A percentile compares a stretch with the other conserved stretches of the same genome.
These are phyloP conservation scores for Nannobrachium achirus DNA, from an alignment of 2,113 vertebrate species.

Conservation along the genomic window DNA sequence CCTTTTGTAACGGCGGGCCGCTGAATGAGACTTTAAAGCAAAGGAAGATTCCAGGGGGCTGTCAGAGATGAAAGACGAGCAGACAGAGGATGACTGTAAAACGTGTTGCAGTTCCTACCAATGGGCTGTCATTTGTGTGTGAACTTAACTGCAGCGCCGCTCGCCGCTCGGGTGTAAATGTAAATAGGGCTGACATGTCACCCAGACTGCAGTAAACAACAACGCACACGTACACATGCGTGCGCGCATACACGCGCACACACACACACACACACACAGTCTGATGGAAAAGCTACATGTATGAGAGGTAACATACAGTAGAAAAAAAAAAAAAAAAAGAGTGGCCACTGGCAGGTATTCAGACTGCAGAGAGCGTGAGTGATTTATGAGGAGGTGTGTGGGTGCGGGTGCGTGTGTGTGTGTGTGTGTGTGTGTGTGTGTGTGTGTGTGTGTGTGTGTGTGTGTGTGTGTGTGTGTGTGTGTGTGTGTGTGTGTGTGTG, in stretches of 20 bases:
- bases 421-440: slow-evolving; percentile 26
- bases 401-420: background rate
- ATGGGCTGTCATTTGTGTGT: slow-evolving; percentile 26
- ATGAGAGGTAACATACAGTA: slow-evolving; percentile 18
- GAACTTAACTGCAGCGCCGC: slow-evolving; percentile 31
- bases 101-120: slow-evolving; percentile 44
- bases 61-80: slow-evolving; percentile 52
- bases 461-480: slow-evolving; percentile 23
- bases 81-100: slow-evolving; percentile 55
- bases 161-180: slow-evolving; percentile 26
- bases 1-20: slow-evolving; percentile 28
- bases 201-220: background rate
- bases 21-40: slow-evolving; percentile 62
- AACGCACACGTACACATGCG: background rate
- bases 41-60: slow-evolving; percentile 47
- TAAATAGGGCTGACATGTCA: slow-evolving; percentile 22
- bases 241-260: too few relatives aligned
- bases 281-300: background rate
- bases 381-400: slow-evolving; percentile 53
- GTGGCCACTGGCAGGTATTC: slow-evolving; percentile 19
- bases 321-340: slow-evolving; percentile 9
- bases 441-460: slow-evolving; percentile 25
- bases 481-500: background rate
- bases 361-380: slow-evolving; percentile 40
- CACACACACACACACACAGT: background rate